Evolutionary conservation across 2,888 invertebrate species (phyloP), one percentile per base, ranked within the genome.

Genomic region (Ophion slaviceki): DNA sequence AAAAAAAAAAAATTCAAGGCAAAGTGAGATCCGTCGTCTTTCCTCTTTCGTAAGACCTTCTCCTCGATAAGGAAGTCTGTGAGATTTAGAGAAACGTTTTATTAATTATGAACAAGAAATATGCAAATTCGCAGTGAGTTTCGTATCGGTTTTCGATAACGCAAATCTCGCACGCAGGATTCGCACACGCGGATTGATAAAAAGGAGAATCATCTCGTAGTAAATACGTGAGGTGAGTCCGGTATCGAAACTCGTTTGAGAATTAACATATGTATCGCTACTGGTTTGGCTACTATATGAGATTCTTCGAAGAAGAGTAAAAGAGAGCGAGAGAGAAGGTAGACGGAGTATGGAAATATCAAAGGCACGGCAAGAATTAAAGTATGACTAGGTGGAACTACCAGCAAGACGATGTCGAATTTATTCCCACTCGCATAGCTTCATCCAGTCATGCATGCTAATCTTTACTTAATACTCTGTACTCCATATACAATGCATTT

Each of bases 211-310:
- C 59, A 24, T 61, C 71, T 45, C 47, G 71, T 53, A 53, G 59
- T 70, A 47, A 72, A 76, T 72, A 77, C 59, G 76, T 17, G 28
- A 59, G 59, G 71, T 53, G 76, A 77, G 57, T 77, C 61, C 64
- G 57, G 70, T 66, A 77, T 84, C 72, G 80, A 80, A 84, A 84
- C 84, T 77, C 80, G 84, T 84, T 84, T 84, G 61, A 14, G 77
- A 84, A 84, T 84, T 84, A 84, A 84, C 84, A 84, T 84, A 84
- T 80, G 84, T 84, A 84, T 84, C 62, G 84, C 84, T 84, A 84
- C 84, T 80, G 80, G 83, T 80, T 84, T 80, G 75, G 83, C 75
- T 80, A 84, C 70, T 79, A 71, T 72, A 70, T 66, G 77, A 80
- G 66, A 66, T 45, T 66, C 75, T 72, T 71, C 76, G 80, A 77